These are phyloP conservation scores for Brachionus plicatilis DNA, from an alignment of 1,140 invertebrate genomes.

Conservation along the genomic window DNA sequence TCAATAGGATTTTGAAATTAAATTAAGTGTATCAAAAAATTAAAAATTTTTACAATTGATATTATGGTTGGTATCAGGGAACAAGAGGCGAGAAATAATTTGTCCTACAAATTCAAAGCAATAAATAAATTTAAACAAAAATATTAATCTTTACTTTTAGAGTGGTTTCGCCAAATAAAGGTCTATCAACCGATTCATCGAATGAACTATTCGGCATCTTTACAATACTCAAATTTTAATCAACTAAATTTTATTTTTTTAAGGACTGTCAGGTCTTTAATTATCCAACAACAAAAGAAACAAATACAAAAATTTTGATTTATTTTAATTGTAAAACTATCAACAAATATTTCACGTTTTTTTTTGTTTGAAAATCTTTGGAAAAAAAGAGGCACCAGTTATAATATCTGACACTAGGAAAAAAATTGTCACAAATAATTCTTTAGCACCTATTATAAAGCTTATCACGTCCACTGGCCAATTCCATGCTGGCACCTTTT, in stretches of 20 bases:
- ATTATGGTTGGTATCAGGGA: neutral
- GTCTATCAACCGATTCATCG: neutral
- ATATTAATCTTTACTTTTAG: neutral
- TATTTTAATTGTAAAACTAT: neutral
- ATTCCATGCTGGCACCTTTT: neutral
- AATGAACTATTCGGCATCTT: neutral
- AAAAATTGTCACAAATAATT: neutral
- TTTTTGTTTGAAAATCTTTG: neutral
- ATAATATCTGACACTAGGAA: slow-evolving; percentile 4
- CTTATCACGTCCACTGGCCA: neutral
- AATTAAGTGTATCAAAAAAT: neutral
- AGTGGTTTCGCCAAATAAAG: neutral
- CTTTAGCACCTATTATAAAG: neutral
- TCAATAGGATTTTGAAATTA: too few relatives aligned
- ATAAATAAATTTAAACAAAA: neutral
- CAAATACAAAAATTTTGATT: neutral
- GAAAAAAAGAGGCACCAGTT: neutral
- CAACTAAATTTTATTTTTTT: neutral
- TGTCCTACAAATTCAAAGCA: neutral
- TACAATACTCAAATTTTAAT: neutral
- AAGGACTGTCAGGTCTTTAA: neutral
- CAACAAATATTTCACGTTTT: neutral
- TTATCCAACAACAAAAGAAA: neutral
- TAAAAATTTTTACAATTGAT: neutral
- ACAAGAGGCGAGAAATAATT: neutral